Conservation (phyloP, 1,140 invertebrate species). For the Scaptomyza pallida region DNA sequence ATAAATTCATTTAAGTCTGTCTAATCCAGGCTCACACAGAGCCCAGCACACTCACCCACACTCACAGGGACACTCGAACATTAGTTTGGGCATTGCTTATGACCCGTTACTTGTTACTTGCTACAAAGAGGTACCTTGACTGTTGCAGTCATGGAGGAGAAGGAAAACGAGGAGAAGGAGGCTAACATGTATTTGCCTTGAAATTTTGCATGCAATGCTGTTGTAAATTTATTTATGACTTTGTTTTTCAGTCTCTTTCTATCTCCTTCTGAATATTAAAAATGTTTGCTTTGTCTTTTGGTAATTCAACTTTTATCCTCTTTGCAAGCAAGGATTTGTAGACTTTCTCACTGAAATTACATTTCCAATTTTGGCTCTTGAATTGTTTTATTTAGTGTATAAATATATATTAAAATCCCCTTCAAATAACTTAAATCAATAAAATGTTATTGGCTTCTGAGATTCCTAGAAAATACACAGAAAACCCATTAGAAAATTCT, state of each 20-base stretch:
- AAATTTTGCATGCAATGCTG: constrained; percentile 64
- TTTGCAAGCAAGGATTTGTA: background rate
- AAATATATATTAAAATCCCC: background rate
- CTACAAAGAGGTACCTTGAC: background rate
- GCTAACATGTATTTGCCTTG: constrained; percentile 30
- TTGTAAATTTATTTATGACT: constrained; percentile 76
- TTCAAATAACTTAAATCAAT: constrained; percentile 3
- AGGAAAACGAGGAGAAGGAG: background rate
- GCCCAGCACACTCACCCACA: constrained; percentile 8
- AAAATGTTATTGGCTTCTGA: constrained; percentile 4
- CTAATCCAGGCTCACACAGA: constrained; percentile 54
- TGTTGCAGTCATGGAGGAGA: no score
- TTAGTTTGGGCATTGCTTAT: constrained; percentile 46
- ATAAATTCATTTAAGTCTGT: constrained; percentile 69
- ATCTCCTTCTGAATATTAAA: constrained; percentile 9
- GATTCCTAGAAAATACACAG: background rate
- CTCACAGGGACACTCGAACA: constrained; percentile 37
- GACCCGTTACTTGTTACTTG: constrained; percentile 1
- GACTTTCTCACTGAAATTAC: background rate
- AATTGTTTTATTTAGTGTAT: background rate
- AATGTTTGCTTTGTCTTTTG: constrained; percentile 56
- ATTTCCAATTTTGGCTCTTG: background rate
- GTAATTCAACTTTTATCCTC: constrained; percentile 14
- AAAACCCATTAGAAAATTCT: background rate
- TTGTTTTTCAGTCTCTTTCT: constrained; percentile 23